Evolutionary conservation across 1,140 invertebrate genomes (phyloP).

Genomic region (Nasonia vitripennis): DNA sequence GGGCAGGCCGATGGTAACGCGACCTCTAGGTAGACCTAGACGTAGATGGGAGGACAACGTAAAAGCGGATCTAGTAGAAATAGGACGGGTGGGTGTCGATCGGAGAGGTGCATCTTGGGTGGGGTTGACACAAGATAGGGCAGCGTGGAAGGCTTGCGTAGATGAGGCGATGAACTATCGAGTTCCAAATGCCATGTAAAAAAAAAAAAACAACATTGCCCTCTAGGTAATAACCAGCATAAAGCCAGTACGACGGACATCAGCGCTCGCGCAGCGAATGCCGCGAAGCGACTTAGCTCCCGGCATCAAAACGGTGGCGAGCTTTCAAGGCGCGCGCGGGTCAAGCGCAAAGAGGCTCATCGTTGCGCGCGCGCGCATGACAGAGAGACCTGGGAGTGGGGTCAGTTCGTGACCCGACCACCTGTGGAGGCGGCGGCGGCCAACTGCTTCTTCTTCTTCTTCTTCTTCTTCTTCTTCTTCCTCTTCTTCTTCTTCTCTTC

Average conservation of each 20-base stretch:
- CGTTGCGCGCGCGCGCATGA: constrained; percentile 26
- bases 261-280: neutral
- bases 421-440: constrained; percentile 42
- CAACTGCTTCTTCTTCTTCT: constrained; percentile 15
- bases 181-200: too few species aligned
- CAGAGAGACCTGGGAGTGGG: constrained; percentile 6
- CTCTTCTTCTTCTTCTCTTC: neutral
- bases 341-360: constrained; percentile 14
- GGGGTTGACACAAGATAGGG: too few species aligned
- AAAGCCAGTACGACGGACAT: neutral
- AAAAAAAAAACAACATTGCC: too few species aligned
- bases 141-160: too few species aligned
- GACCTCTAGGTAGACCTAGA: too few species aligned
- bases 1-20: too few species aligned
- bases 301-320: neutral
- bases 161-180: too few species aligned
- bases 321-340: constrained; percentile 24
- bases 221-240: too few species aligned
- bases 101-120: too few species aligned
- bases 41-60: too few species aligned
- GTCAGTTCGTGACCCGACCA: constrained; percentile 54
- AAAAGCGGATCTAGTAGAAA: too few species aligned
- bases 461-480: neutral
- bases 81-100: too few species aligned
- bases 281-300: constrained; percentile 1